Conservation (phyloP, 2,888 invertebrate genomes). For the Clunio marinus region DNA sequence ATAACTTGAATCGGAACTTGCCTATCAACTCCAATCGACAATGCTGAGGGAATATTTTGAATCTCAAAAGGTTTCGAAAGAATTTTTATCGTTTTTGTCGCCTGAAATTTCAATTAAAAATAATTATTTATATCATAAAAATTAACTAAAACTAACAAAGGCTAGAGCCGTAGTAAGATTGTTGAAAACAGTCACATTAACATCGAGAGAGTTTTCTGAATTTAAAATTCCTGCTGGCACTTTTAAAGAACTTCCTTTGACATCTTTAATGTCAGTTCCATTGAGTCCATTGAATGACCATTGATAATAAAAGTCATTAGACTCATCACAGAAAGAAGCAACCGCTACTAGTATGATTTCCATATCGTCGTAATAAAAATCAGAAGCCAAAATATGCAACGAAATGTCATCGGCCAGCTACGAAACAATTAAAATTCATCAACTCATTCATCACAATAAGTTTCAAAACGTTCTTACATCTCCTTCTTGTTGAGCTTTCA, state of each 20-base stretch:
- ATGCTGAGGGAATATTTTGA: slow-evolving; percentile 11
- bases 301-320: slow-evolving; percentile 22
- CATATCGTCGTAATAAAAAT: slow-evolving; percentile 26
- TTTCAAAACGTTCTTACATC: slow-evolving; percentile 24
- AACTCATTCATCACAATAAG: not conserved
- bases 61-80: not conserved
- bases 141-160: too few species aligned
- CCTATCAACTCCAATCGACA: not conserved
- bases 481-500: slow-evolving; percentile 31
- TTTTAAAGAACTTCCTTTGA: not conserved
- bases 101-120: not conserved
- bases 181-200: slow-evolving; percentile 13
- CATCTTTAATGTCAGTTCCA: not conserved
- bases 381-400: slow-evolving; percentile 24
- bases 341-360: slow-evolving; percentile 19
- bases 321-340: slow-evolving; percentile 29
- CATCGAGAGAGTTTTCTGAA: not conserved
- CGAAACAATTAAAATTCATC: not conserved
- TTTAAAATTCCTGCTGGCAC: not conserved
- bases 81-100: not conserved
- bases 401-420: slow-evolving; percentile 38
- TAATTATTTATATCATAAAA: too few species aligned
- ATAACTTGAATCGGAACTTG: not conserved
- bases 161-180: too few species aligned
- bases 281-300: slow-evolving; percentile 12